Evolutionary conservation across 2,888 invertebrate genomes (phyloP).

Genomic region (Brassicogethes aeneus): DNA sequence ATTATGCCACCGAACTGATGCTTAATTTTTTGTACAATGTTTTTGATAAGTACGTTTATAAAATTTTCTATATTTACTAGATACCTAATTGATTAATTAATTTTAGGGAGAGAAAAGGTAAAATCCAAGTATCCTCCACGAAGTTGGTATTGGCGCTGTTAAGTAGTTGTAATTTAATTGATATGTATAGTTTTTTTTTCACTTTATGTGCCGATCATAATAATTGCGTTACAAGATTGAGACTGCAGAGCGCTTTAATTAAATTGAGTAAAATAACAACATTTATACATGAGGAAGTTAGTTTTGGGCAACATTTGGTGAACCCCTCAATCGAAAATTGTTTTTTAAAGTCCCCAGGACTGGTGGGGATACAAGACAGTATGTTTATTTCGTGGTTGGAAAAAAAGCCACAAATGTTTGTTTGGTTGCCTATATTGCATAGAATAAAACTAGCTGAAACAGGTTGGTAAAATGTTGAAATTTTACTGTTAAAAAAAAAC

Average conservation of each 20-base stretch:
- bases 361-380: conserved; percentile 57
- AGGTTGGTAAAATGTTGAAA: conserved; percentile 35
- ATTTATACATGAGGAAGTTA: conserved; percentile 53
- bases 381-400: conserved; percentile 63
- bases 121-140: conserved; percentile 56
- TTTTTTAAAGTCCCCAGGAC: conserved; percentile 64
- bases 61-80: background rate
- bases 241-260: conserved; percentile 52
- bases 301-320: conserved; percentile 53
- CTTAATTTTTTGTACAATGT: conserved; percentile 58
- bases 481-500: conserved; percentile 5
- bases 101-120: conserved; percentile 51
- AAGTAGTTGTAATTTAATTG: conserved; percentile 54
- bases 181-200: conserved; percentile 59
- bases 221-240: conserved; percentile 57
- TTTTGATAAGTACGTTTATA: conserved; percentile 53
- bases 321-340: conserved; percentile 63
- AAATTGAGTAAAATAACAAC: conserved; percentile 53
- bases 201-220: conserved; percentile 66
- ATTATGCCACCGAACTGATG: conserved; percentile 54
- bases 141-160: conserved; percentile 60
- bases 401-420: conserved; percentile 50
- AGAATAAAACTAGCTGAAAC: conserved; percentile 52
- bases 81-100: conserved; percentile 3
- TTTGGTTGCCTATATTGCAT: conserved; percentile 58